Evolutionary conservation across 2,797 vertebrate species (phyloP), one percentile per base, ranked within the genome.

Genomic region (Poecilia wingei): DNA sequence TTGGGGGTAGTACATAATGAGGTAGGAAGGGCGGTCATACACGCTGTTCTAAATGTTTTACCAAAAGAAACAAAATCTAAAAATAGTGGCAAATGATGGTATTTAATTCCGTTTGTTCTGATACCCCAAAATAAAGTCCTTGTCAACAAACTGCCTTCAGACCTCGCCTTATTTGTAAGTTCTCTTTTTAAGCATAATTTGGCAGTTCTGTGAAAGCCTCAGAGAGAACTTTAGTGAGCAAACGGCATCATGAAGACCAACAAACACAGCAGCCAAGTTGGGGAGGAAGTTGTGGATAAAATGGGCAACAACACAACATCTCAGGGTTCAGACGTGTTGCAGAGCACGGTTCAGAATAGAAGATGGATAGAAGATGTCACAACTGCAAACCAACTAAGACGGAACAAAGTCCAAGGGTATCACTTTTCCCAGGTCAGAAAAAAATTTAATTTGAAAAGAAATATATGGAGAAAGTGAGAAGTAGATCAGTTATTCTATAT

Each of bases 381-480:
- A 59, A 59, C 55, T 59, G n/a, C 55, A 59, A 59, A 59, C n/a
- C 55, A 28, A 59, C 55, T n/a, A 59, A 57, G 22, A 53, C 49
- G 3, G 20, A 53, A 22, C 49, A 9, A 53, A 53, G 20, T 53
- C 49, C 8, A 53, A 53, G 49, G 20, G 49, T 51, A 25, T 51
- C 6, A 51, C 0, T 0, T 51, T 51, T 51, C 7, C 7, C 49
- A 51, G 7, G 22, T 8, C 49, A 51, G 49, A 22, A 51, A 51
- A 22, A 51, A 9, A 3, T 51, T 22, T 22, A 7, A 51, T 51
- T 9, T 43, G 41, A 8, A 22, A 51, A 49, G 6, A 51, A 22
- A 2, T 53, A 53, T 22, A 25, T 53, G 20, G 49, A 53, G 49
- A 22, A 51, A 53, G 16, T 53, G 7, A 22, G 2, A 53, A 53